Percentiles rank a stretch among this genome's conserved stretches.
phyloP scores from a whole-genome alignment of 92 coral and sea anemone genomes.

The Meandrina meandrites region DNA sequence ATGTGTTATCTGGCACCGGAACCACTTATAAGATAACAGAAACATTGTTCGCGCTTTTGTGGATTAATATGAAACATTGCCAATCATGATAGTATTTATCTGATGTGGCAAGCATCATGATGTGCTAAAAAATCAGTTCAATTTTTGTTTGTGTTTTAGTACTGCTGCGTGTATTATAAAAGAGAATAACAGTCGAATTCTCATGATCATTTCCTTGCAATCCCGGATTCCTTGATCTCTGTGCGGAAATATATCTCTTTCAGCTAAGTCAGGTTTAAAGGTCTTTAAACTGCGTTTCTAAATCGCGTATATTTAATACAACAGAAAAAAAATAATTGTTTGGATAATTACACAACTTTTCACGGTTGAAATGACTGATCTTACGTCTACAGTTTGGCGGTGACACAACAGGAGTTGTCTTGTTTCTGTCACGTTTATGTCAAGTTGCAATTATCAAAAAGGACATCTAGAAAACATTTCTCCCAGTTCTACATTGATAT shows the following conservation, averaged over 20 bases:
- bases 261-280: neutral
- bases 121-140: no score
- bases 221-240: neutral
- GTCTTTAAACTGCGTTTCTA: no score
- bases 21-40: neutral
- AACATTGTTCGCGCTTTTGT: neutral
- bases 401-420: neutral
- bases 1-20: neutral
- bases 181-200: neutral
- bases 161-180: no score
- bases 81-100: neutral
- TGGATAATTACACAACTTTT: neutral
- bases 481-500: neutral
- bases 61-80: neutral
- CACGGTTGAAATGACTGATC: neutral
- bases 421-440: slow-evolving; percentile 9
- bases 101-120: neutral
- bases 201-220: neutral
- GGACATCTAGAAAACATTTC: neutral
- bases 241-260: neutral
- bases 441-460: neutral
- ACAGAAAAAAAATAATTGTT: neutral
- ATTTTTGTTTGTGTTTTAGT: no score
- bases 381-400: neutral
- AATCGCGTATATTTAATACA: neutral